Evolutionary conservation across 2,113 vertebrate species (phyloP).

Genomic region (Dasyurus viverrinus): DNA sequence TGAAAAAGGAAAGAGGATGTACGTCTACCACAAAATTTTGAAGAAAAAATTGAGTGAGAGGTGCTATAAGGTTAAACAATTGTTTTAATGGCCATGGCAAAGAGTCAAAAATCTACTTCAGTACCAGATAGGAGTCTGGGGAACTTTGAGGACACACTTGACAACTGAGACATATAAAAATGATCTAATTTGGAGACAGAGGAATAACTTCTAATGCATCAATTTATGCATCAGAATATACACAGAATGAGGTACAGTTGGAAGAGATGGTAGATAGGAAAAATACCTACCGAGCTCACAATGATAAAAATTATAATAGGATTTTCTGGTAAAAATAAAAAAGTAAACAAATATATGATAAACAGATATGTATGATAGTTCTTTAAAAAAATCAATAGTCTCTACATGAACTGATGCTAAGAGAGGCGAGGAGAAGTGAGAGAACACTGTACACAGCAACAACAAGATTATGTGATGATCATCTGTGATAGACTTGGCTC

Average conservation of each 20-base stretch:
- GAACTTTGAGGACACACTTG: neutral
- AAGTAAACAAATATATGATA: neutral
- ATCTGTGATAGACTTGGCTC: too few species aligned
- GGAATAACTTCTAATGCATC: neutral
- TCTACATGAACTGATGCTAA: too few species aligned
- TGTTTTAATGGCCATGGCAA: neutral
- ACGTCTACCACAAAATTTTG: neutral
- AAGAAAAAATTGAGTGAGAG: neutral
- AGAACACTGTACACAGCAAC: too few species aligned
- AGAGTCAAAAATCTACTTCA: neutral
- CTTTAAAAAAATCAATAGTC: too few species aligned
- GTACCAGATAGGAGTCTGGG: neutral
- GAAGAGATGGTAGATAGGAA: neutral
- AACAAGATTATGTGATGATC: too few species aligned
- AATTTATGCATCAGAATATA: neutral
- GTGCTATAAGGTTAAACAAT: neutral
- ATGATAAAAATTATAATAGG: neutral
- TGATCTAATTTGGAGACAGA: neutral
- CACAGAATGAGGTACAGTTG: neutral
- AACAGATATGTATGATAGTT: neutral
- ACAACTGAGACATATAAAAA: neutral
- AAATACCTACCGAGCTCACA: neutral
- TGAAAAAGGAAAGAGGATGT: neutral
- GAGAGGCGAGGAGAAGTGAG: too few species aligned
- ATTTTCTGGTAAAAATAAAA: neutral